Percentiles rank a stretch among this genome's conserved stretches.
Evolutionary conservation across 2,797 vertebrate genomes (phyloP).

Genomic region (Rhincodon typus): DNA sequence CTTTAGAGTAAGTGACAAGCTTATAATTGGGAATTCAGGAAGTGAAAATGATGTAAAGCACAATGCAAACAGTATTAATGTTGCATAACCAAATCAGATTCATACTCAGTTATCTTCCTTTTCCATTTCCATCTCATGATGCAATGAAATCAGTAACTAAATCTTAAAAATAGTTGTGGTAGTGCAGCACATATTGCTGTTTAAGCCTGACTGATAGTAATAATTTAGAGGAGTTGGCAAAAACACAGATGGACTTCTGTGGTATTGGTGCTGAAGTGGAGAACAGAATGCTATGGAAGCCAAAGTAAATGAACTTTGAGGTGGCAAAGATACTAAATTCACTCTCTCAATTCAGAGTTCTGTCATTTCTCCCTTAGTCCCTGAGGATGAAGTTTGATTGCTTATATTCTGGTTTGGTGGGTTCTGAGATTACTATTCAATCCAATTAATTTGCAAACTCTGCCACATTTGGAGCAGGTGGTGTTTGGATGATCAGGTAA

Average conservation of each 20-base stretch:
- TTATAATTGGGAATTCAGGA: background rate
- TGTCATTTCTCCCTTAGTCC: too few relatives aligned
- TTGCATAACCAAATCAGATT: too few relatives aligned
- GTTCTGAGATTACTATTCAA: background rate
- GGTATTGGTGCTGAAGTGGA: background rate
- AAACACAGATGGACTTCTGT: background rate
- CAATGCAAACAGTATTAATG: too few relatives aligned
- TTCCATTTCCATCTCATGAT: too few relatives aligned
- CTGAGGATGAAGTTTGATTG: background rate
- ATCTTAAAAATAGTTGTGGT: background rate
- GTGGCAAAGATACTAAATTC: background rate
- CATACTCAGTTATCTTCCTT: too few relatives aligned
- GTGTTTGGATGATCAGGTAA: background rate
- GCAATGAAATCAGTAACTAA: background rate
- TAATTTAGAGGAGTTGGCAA: background rate
- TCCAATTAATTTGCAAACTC: background rate
- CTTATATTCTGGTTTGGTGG: background rate
- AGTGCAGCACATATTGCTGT: background rate
- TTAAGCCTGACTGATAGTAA: background rate
- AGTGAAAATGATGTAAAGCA: background rate
- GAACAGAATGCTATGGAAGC: background rate
- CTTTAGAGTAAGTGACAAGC: background rate
- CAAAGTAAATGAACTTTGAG: background rate
- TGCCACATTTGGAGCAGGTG: background rate
- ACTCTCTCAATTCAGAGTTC: too few relatives aligned